Evolutionary conservation across 2,888 invertebrate genomes (phyloP).

Genomic region (Xiphydria camelus): DNA sequence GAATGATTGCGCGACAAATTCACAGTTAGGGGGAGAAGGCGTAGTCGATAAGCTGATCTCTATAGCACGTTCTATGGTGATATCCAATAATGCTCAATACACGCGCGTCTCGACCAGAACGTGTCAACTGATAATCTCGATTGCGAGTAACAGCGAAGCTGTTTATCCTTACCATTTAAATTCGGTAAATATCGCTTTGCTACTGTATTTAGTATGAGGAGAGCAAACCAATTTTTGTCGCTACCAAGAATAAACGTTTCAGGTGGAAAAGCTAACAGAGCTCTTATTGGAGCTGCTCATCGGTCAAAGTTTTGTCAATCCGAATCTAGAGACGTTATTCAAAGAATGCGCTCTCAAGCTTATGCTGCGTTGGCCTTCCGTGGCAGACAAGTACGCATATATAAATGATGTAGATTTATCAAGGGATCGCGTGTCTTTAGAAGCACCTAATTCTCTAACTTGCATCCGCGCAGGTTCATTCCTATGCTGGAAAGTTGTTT

Average conservation of each 20-base stretch:
- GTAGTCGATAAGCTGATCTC: constrained; percentile 53
- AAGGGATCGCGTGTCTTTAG: no score
- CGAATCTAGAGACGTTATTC: constrained; percentile 49
- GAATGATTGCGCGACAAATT: constrained; percentile 51
- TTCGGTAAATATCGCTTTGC: constrained; percentile 41
- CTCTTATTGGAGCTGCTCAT: constrained; percentile 48
- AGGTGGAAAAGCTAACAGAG: constrained; percentile 54
- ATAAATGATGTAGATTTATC: no score
- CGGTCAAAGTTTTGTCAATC: constrained; percentile 52
- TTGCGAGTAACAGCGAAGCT: constrained; percentile 51
- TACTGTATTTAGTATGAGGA: background rate
- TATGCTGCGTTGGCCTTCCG: constrained; percentile 54
- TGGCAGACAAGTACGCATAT: constrained; percentile 47
- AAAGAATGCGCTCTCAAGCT: constrained; percentile 52
- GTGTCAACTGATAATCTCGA: constrained; percentile 53
- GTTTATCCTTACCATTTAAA: constrained; percentile 52
- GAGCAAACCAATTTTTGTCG: background rate
- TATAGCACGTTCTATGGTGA: constrained; percentile 53
- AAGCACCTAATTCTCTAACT: background rate
- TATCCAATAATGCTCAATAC: constrained; percentile 54
- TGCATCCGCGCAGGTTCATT: constrained; percentile 39
- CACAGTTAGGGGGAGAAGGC: constrained; percentile 49
- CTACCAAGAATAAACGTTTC: constrained; percentile 11
- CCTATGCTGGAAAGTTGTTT: constrained; percentile 45
- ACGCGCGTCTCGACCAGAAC: constrained; percentile 52